phyloP scores from a whole-genome alignment of 2,888 invertebrate species.

The Bellardia bayeri region DNA sequence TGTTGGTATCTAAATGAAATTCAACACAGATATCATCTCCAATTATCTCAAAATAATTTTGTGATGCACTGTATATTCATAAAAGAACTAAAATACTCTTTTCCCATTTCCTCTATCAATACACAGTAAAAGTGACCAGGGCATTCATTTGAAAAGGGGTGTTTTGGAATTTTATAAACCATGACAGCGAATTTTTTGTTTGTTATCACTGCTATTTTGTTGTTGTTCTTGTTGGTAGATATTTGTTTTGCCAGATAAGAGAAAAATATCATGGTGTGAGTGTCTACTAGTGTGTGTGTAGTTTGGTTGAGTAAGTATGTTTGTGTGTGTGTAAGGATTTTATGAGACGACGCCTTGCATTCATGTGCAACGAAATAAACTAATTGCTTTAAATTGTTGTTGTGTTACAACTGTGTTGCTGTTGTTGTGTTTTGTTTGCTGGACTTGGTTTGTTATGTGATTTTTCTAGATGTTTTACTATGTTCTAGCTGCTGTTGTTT shows the following conservation, averaged over 20 bases:
- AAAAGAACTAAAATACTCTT: too few relatives aligned
- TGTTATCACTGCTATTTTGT: neutral
- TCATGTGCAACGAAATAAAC: constrained; percentile 70
- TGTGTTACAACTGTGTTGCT: constrained; percentile 34
- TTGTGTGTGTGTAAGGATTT: constrained; percentile 31
- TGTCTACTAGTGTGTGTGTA: neutral
- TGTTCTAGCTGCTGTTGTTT: constrained; percentile 14
- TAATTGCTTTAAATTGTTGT: constrained; percentile 68
- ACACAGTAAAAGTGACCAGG: neutral
- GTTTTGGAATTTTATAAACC: constrained; percentile 43
- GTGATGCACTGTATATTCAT: too few relatives aligned
- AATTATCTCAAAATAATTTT: too few relatives aligned
- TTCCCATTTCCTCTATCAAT: too few relatives aligned
- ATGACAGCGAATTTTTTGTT: constrained; percentile 42
- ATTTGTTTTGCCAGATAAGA: constrained; percentile 40
- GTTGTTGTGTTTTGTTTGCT: constrained; percentile 42
- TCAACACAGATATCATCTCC: too few relatives aligned
- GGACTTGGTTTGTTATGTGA: constrained; percentile 52
- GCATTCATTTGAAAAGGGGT: neutral
- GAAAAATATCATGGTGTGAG: neutral
- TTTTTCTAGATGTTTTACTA: constrained; percentile 33
- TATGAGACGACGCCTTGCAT: constrained; percentile 52
- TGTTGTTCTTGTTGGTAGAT: constrained; percentile 1
- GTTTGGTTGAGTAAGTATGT: neutral
- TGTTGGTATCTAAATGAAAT: too few relatives aligned